Conservation (phyloP, 2,113 vertebrate species). For the Globicephala melas region DNA sequence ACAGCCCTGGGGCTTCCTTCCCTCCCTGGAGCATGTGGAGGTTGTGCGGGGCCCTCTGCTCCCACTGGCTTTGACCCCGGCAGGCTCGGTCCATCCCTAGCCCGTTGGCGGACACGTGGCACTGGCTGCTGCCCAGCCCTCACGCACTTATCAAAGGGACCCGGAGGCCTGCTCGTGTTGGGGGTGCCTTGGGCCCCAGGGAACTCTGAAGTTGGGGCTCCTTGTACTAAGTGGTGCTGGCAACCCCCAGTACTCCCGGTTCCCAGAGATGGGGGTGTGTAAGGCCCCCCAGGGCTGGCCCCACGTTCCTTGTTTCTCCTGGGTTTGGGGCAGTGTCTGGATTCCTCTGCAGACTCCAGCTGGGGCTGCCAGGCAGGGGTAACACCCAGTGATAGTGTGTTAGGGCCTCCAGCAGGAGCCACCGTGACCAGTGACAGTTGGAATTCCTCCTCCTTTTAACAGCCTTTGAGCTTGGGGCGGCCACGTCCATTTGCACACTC, state of each 20-base stretch:
- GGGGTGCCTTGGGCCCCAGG: background rate
- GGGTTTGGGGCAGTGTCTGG: background rate
- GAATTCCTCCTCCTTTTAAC: background rate
- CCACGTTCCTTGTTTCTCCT: background rate
- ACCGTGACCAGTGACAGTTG: rapidly evolving
- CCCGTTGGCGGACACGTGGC: background rate
- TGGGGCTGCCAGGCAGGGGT: background rate
- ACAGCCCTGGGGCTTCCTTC: background rate
- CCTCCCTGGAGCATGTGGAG: background rate
- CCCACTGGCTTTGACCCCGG: background rate
- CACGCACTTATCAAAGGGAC: background rate
- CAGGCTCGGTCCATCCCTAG: background rate
- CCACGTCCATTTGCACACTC: background rate
- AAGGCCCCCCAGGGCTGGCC: background rate
- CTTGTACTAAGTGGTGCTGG: background rate
- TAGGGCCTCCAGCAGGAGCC: rapidly evolving
- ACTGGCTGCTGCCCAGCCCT: rapidly evolving
- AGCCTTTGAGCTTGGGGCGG: background rate
- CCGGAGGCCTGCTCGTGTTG: background rate
- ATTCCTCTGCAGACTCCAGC: no score
- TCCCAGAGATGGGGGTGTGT: background rate
- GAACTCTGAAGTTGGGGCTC: background rate
- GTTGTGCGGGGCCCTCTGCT: background rate
- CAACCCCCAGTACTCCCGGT: rapidly evolving
- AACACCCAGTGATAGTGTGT: rapidly evolving